Base-by-base conservation (phyloP, 2,888 invertebrate species). In the Pristionchus exspectatus region DNA sequence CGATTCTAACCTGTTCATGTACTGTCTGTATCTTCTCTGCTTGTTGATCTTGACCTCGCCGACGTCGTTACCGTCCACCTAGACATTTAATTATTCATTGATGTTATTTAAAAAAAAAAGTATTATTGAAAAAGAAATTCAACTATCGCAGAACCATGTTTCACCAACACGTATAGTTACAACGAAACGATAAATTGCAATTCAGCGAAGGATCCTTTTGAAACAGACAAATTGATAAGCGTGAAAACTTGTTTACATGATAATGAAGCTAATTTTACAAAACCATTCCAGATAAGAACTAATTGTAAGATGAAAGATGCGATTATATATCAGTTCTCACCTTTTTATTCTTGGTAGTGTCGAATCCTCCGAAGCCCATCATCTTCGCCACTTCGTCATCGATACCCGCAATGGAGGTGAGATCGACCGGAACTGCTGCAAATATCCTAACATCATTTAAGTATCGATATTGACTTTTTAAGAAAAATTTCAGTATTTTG, bases 351-450 rank as follows among this genome's bases (percentile, higher is more conserved):
- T 99, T 99, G 0, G 99, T 98, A 0, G 98, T 97, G 95, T 98
- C 97, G 95, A 99, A 99, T 91, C 97, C 97, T 95, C 97, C 97
- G 95, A 99, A 99, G 30, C 99, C 99, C 98, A 99, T 98, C 91
- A 97, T 89, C 54, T 92, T 92, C 91, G 92, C 92, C 92, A 94
- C 92, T 18, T 94, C 94, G 38, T 94, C 94, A 14, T 95, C 94
- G 30, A 90, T 90, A n/a, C 77, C 89, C 30, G 87, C 90, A 21
- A 92, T 38, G 21, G 91, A 88, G 9, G 90, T 89, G 27, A 90
- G 30, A 54, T 90, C 91, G 24, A 92, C 91, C 24, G 91, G 90
- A 18, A 69, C 84, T 56, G 72, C 72, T 88, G 72, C 5, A 56
- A 0, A 50, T 54, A 87, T 59, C 18, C 1, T 24, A 10, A 63